phyloP scores from a whole-genome alignment of 2,888 invertebrate genomes.

The Bombylius discolor region DNA sequence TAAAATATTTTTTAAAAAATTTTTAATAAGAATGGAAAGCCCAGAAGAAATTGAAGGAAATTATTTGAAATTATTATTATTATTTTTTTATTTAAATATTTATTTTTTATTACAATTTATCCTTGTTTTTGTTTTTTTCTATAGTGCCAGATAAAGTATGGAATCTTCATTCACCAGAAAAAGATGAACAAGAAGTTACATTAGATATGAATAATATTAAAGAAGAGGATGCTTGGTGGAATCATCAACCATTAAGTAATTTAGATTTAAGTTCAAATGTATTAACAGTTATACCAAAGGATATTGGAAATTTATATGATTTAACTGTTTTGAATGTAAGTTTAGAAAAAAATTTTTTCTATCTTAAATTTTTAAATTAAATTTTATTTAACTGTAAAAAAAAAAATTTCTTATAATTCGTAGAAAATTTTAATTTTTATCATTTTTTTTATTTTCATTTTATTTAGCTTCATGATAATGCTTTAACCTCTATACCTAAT shows the following conservation, averaged over 20 bases:
- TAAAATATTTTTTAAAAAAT: neutral
- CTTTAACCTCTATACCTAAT: conserved; percentile 53
- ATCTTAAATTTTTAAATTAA: neutral
- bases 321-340: conserved; percentile 56
- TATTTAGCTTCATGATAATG: conserved; percentile 70
- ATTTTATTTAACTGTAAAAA: neutral
- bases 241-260: conserved; percentile 59
- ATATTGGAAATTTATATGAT: conserved; percentile 52
- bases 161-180: conserved; percentile 53
- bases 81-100: conserved; percentile 1
- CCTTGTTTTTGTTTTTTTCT: neutral
- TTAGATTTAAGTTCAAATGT: conserved; percentile 68
- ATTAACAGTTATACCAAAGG: conserved; percentile 47
- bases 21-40: neutral
- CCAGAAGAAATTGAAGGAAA: neutral
- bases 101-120: conserved; percentile 1
- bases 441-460: neutral
- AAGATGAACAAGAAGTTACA: conserved; percentile 45
- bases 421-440: neutral
- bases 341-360: neutral
- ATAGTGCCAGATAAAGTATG: conserved; percentile 62
- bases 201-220: conserved; percentile 39
- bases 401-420: neutral
- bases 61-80: neutral
- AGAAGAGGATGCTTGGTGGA: conserved; percentile 67